Conservation (phyloP, 1,140 invertebrate genomes). For the Cardiocondyla obscurior region DNA sequence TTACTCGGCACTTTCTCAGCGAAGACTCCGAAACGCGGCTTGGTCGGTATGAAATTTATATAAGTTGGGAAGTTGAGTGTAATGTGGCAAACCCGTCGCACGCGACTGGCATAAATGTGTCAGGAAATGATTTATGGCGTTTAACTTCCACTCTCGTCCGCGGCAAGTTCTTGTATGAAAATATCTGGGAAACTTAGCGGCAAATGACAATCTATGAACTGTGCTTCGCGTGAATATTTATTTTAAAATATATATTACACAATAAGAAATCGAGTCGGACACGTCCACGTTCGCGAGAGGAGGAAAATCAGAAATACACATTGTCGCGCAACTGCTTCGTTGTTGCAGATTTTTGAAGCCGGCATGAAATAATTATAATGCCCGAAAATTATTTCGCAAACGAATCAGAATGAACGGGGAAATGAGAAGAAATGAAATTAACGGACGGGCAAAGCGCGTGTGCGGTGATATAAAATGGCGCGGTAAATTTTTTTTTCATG, state of each 20-base stretch:
- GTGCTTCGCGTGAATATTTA: conserved; percentile 19
- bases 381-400: neutral
- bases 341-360: neutral
- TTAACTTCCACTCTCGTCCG: conserved; percentile 59
- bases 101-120: conserved; percentile 77
- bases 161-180: neutral
- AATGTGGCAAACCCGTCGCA: conserved; percentile 75
- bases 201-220: conserved; percentile 16
- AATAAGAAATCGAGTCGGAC: neutral
- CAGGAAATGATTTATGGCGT: conserved; percentile 72
- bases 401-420: neutral
- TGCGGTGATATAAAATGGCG: neutral
- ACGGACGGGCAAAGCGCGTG: neutral
- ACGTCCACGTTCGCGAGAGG: neutral
- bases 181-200: neutral
- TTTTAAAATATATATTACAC: no score
- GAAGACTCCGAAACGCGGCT: conserved; percentile 43
- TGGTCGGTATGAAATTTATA: conserved; percentile 73
- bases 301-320: neutral
- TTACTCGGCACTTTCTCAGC: conserved; percentile 50
- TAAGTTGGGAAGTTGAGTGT: conserved; percentile 77
- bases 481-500: conserved; percentile 29
- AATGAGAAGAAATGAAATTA: neutral
- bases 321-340: neutral
- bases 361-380: neutral